These are phyloP conservation scores for Cecropterus lyciades DNA, from an alignment of 1,140 invertebrate species.

Conservation along the genomic window DNA sequence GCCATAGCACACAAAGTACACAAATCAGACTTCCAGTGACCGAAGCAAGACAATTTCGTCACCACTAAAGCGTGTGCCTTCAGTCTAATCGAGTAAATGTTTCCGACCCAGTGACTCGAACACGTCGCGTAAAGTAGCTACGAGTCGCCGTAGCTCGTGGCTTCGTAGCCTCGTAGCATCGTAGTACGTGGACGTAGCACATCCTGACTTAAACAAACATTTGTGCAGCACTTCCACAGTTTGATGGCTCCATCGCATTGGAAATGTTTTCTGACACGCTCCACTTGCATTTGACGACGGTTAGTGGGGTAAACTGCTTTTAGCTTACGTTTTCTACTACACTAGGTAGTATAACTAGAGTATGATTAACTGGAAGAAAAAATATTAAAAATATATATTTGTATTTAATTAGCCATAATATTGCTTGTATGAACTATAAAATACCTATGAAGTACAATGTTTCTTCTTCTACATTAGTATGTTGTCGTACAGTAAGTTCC, in stretches of 20 bases:
- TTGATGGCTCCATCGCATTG: constrained; percentile 33
- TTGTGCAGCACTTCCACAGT: constrained; percentile 45
- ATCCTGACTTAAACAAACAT: constrained; percentile 54
- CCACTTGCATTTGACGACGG: constrained; percentile 9
- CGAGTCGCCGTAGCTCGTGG: constrained; percentile 34
- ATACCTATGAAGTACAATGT: too few species aligned
- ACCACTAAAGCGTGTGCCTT: constrained; percentile 71
- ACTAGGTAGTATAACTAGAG: too few species aligned
- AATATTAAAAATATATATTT: too few species aligned
- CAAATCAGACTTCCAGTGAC: constrained; percentile 43
- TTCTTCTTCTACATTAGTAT: too few species aligned
- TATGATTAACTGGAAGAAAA: too few species aligned
- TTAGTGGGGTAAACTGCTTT: neutral
- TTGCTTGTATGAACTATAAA: too few species aligned
- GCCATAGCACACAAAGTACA: neutral
- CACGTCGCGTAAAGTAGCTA: constrained; percentile 60
- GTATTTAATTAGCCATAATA: too few species aligned
- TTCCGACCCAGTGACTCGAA: constrained; percentile 65
- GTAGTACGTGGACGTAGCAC: constrained; percentile 33
- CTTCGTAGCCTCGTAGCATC: constrained; percentile 20
- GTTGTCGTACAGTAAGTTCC: too few species aligned
- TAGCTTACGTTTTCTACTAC: too few species aligned
- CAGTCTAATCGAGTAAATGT: constrained; percentile 72
- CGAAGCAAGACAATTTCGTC: constrained; percentile 47
- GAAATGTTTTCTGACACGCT: constrained; percentile 32